Evolutionary conservation across 2,888 invertebrate genomes (phyloP), one percentile per base, ranked within the genome.

Genomic region (Hyles lineata): DNA sequence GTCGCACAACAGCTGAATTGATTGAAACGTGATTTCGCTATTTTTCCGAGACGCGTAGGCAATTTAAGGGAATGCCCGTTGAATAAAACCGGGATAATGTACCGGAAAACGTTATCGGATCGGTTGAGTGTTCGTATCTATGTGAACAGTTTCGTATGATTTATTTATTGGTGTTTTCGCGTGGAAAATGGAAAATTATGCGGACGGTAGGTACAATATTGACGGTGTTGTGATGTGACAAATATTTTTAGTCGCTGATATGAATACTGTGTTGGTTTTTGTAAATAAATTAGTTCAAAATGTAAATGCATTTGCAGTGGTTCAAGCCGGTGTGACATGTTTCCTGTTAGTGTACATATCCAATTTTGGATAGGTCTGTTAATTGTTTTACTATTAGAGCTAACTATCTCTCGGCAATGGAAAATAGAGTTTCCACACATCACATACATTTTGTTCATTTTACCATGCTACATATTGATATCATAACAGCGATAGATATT

Each of bases 21-120:
- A 76, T 79, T 74, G 73, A 71, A 76, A 75, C 76, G 72, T 76
- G 77, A 77, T 76, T 74, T 73, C 62, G 72, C 73, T 60, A 70
- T 70, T 74, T 71, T 72, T 70, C 55, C 62, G n/a, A 29, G 55
- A 72, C 43, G 67, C 72, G 74, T 70, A 23, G 73, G 72, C 72
- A 71, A 75, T 76, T 15, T 67, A 67, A 61, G 71, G 25, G 69
- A 69, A 69, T 23, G 50, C 61, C 61, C 9, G 59, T 59, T 70
- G 58, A 59, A 73, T 73, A 69, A 70, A 60, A 72, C 67, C 32
- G 21, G 69, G 67, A 70, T 70, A 74, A 74, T 71, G 69, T 72
- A 69, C 62, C 60, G 74, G 67, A 72, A 74, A 74, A 74, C 60
- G 69, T 67, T 67, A 70, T 55, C 29, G 69, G 59, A 74, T 69